A percentile compares a stretch with the other conserved stretches of the same genome.
These are phyloP conservation scores for Alethe diademata DNA, from an alignment of 2,113 vertebrate species.

Conservation along the genomic window DNA sequence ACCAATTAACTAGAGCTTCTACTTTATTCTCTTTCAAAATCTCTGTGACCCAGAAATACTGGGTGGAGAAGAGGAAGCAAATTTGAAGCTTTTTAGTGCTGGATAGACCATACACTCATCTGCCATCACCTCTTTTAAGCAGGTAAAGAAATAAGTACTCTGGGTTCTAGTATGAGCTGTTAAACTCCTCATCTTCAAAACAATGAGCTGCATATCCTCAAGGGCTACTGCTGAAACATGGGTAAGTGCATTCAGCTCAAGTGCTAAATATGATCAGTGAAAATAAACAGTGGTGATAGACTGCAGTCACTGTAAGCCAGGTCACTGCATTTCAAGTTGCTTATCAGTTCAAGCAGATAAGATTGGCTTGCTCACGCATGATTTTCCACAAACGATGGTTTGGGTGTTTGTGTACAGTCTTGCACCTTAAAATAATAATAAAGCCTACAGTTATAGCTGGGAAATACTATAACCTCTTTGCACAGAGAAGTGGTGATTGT, in stretches of 20 bases:
- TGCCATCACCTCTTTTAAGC: not conserved
- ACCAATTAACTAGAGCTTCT: not conserved
- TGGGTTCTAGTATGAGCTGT: not conserved
- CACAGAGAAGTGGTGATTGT: not conserved
- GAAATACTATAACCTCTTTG: not conserved
- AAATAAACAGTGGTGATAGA: not conserved
- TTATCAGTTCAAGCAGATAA: not conserved
- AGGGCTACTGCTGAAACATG: not conserved
- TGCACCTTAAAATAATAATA: not conserved
- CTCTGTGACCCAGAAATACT: not conserved
- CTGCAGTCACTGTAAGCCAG: not conserved
- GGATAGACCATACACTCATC: not conserved
- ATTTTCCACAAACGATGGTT: not conserved
- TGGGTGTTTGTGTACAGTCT: not conserved
- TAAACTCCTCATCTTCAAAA: not conserved
- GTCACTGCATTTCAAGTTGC: not conserved
- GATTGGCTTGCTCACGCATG: accelerated
- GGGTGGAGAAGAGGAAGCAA: not conserved
- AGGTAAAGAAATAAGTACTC: not conserved
- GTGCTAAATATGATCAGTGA: not conserved
- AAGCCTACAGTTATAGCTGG: not conserved
- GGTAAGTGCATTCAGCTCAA: not conserved
- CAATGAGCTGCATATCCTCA: not conserved
- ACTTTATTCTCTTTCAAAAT: not conserved
- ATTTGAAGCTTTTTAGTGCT: not conserved